phyloP scores from a whole-genome alignment of 2,113 vertebrate genomes.

The Gobio gobio region DNA sequence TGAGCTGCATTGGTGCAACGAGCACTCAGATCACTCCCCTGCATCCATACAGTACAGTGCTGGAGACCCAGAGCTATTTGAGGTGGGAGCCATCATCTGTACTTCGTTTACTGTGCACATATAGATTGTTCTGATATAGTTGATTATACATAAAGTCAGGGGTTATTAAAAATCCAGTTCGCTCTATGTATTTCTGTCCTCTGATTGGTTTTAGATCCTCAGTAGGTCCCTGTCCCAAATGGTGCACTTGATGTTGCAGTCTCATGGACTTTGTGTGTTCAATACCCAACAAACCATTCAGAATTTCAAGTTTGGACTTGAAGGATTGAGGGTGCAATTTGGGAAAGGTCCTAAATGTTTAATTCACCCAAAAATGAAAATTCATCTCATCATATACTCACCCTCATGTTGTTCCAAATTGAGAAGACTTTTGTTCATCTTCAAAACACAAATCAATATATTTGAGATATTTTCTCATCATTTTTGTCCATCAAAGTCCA shows the following conservation, averaged over 20 bases:
- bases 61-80: constrained; percentile 87
- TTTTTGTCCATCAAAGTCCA: too few relatives aligned
- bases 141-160: background rate
- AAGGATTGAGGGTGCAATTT: background rate
- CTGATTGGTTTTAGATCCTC: background rate
- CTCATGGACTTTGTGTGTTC: background rate
- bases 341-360: background rate
- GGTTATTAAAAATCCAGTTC: too few relatives aligned
- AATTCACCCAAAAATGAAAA: background rate
- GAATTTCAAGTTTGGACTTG: background rate
- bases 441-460: too few relatives aligned
- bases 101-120: background rate
- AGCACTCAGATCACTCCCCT: constrained; percentile 79
- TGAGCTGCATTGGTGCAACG: constrained; percentile 91
- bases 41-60: constrained; percentile 89
- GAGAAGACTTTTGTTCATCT: too few relatives aligned
- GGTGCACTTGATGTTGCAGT: background rate
- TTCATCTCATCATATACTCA: background rate
- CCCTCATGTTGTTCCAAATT: too few relatives aligned
- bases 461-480: too few relatives aligned
- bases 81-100: constrained; percentile 76
- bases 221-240: background rate
- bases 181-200: background rate
- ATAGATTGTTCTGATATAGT: background rate
- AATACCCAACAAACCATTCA: background rate